phyloP scores from a whole-genome alignment of 2,113 vertebrate genomes.

The Petrocephalus microphthalmus region DNA sequence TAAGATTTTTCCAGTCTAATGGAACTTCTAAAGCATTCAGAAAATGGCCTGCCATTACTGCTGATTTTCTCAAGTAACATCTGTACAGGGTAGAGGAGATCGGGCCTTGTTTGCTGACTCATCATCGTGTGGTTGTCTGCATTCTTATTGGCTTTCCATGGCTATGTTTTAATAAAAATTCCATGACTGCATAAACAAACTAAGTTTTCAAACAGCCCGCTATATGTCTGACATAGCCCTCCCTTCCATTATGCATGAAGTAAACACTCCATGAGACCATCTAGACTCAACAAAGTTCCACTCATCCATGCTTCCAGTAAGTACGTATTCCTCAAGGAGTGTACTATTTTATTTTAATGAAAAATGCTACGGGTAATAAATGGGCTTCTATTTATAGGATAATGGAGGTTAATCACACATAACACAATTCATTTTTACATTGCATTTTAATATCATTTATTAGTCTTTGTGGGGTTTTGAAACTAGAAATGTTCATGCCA shows the following conservation, averaged over 20 bases:
- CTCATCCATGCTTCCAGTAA: neutral
- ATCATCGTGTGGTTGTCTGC: constrained; percentile 25
- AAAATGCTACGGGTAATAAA: neutral
- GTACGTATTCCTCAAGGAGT: neutral
- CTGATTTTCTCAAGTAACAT: neutral
- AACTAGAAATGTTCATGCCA: neutral
- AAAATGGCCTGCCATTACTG: neutral
- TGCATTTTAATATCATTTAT: neutral
- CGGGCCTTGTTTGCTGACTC: constrained; percentile 11
- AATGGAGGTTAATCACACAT: neutral
- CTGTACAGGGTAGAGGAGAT: neutral
- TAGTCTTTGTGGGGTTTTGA: neutral
- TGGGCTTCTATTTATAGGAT: neutral
- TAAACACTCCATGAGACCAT: neutral
- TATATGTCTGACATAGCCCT: neutral
- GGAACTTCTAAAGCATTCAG: constrained; percentile 3
- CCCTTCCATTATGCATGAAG: neutral
- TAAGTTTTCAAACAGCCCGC: constrained; percentile 4
- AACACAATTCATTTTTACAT: neutral
- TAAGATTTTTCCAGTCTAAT: neutral
- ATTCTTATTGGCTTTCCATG: constrained; percentile 21
- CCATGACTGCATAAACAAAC: constrained; percentile 8
- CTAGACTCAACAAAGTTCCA: neutral
- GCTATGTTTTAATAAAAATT: constrained; percentile 21
- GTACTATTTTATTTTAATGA: neutral